phyloP scores from a whole-genome alignment of 53 echinoderm and acorn worm species.

The Stichopus horrens region DNA sequence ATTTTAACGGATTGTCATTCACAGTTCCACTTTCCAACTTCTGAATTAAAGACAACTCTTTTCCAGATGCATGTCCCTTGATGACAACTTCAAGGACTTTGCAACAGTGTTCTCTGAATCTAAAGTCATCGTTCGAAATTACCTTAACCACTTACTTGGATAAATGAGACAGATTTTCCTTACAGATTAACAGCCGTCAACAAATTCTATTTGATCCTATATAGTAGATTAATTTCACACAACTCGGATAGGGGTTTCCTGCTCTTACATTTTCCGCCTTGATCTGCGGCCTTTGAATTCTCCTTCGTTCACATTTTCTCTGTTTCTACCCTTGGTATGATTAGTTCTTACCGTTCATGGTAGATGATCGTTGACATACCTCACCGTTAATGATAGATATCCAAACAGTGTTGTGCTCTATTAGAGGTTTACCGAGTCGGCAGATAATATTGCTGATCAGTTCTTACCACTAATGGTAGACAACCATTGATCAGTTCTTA shows the following conservation, averaged over 20 bases:
- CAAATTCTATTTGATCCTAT: not conserved
- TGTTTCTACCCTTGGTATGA: not conserved
- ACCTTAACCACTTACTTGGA: conserved; percentile 6
- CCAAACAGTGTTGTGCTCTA: no score
- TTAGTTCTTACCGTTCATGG: no score
- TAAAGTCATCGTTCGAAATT: not conserved
- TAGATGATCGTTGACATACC: no score
- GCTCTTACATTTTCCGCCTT: not conserved
- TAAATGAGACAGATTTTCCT: not conserved
- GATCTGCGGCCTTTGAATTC: conserved; percentile 36
- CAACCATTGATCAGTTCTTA: no score
- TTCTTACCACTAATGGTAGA: no score
- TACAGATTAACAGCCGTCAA: not conserved
- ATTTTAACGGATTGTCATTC: no score
- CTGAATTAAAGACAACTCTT: not conserved
- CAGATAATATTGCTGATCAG: no score
- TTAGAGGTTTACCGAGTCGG: no score
- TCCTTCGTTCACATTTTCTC: conserved; percentile 20
- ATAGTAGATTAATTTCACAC: not conserved
- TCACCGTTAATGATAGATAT: no score
- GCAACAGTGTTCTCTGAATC: not conserved
- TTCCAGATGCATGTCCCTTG: not conserved
- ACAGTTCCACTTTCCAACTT: no score
- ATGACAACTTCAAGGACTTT: conserved; percentile 10
- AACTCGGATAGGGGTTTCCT: not conserved